A percentile compares a stretch with the other conserved stretches of the same genome.
phyloP scores from a whole-genome alignment of 2,888 invertebrate genomes.

The Agrenia bidenticulata region DNA sequence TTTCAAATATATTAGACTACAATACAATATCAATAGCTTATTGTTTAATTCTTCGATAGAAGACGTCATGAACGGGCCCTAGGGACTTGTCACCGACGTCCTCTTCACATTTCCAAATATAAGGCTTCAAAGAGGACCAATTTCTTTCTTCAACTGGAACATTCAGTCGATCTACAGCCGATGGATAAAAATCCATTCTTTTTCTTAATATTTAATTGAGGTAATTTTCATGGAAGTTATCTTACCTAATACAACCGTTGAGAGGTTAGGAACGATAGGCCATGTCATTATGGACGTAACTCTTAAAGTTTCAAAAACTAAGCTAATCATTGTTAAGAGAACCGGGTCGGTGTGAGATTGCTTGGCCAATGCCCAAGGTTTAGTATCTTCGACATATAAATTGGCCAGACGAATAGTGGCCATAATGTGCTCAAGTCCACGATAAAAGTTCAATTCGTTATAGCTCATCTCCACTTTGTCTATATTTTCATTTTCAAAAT shows the following conservation, averaged over 20 bases:
- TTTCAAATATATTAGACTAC: not conserved
- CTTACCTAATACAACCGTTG: constrained; percentile 64
- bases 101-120: not conserved
- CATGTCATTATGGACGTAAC: constrained; percentile 76
- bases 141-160: constrained; percentile 20
- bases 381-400: constrained; percentile 77
- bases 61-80: not conserved
- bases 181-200: not conserved
- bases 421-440: constrained; percentile 76
- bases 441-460: constrained; percentile 75
- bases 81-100: not conserved
- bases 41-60: constrained; percentile 9
- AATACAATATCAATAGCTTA: not conserved
- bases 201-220: not conserved
- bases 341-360: constrained; percentile 59
- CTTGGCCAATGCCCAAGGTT: constrained; percentile 85
- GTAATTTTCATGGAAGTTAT: not conserved
- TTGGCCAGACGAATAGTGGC: constrained; percentile 75
- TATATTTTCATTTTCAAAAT: not conserved
- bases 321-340: constrained; percentile 72
- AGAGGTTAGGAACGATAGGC: constrained; percentile 79
- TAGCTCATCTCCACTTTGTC: constrained; percentile 70
- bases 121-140: constrained; percentile 16
- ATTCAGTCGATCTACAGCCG: constrained; percentile 27
- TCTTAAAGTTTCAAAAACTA: constrained; percentile 81